Conservation (phyloP, 2,888 invertebrate genomes). For the Gisinianus flammeolus region DNA sequence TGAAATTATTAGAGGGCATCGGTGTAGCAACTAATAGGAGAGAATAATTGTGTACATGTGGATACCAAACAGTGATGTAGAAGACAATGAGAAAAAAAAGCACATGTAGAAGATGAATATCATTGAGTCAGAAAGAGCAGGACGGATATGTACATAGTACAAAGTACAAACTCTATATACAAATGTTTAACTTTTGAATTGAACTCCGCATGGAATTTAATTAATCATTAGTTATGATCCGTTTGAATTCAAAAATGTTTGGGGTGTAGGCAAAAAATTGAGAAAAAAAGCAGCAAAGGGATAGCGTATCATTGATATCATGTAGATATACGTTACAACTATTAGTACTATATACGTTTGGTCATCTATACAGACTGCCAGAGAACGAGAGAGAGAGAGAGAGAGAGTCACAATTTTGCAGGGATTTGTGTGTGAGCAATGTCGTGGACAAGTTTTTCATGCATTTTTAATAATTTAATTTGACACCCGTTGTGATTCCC, state of each 20-base stretch:
- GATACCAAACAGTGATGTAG: too few relatives aligned
- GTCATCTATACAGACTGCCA: too few relatives aligned
- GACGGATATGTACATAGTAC: neutral
- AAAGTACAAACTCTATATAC: neutral
- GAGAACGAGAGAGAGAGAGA: too few relatives aligned
- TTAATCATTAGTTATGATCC: conserved; percentile 18
- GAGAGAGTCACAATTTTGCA: too few relatives aligned
- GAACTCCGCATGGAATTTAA: conserved; percentile 8
- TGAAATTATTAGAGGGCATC: too few relatives aligned
- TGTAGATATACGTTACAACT: too few relatives aligned
- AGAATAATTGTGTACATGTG: too few relatives aligned
- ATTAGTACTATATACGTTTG: too few relatives aligned
- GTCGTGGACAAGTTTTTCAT: conserved; percentile 32
- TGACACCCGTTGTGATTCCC: conserved; percentile 29
- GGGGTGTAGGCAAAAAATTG: neutral
- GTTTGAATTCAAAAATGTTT: conserved; percentile 1
- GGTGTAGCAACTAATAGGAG: too few relatives aligned
- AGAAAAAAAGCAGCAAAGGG: neutral
- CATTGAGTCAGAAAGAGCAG: conserved; percentile 1
- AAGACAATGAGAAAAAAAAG: neutral
- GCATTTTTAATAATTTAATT: conserved; percentile 36
- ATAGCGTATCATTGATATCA: neutral
- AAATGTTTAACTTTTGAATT: conserved; percentile 10
- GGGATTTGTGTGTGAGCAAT: too few relatives aligned
- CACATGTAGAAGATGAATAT: neutral